A percentile compares a stretch with the other conserved stretches of the same genome.
phyloP scores from a whole-genome alignment of 2,113 vertebrate genomes.

The Ondatra zibethicus region DNA sequence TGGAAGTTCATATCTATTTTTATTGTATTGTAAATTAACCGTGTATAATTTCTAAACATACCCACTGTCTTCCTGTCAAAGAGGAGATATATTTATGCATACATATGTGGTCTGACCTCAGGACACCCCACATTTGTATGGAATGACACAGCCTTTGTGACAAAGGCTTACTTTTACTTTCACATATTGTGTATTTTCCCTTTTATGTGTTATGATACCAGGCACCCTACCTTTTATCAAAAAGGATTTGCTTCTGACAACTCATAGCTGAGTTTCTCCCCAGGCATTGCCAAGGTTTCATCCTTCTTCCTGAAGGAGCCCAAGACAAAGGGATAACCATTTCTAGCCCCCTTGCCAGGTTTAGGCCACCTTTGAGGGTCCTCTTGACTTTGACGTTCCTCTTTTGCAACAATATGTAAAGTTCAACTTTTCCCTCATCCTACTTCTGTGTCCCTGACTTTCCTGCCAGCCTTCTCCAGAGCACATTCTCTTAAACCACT shows the following conservation, averaged over 20 bases:
- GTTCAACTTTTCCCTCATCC: neutral
- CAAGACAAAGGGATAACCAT: neutral
- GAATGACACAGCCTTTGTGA: conserved; percentile 15
- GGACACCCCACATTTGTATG: neutral
- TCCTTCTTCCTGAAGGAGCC: neutral
- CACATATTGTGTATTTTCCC: neutral
- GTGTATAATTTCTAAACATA: neutral
- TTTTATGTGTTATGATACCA: neutral
- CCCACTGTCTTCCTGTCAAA: neutral
- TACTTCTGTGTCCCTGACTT: neutral
- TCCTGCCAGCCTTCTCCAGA: neutral
- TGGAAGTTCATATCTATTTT: conserved; percentile 50
- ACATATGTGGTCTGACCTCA: neutral
- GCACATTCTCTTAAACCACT: neutral
- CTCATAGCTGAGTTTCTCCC: neutral
- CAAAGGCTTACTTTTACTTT: conserved; percentile 29
- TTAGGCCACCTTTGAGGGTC: neutral
- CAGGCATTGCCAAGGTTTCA: neutral
- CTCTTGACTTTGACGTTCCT: neutral
- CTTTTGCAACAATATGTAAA: neutral
- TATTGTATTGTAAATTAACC: conserved; percentile 29
- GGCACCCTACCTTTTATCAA: neutral
- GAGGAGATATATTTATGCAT: neutral
- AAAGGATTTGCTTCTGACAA: neutral
- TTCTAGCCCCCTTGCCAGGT: neutral